These are phyloP conservation scores for Holothuria scabra DNA, from an alignment of 53 echinoderm and acorn worm genomes.

Conservation along the genomic window DNA sequence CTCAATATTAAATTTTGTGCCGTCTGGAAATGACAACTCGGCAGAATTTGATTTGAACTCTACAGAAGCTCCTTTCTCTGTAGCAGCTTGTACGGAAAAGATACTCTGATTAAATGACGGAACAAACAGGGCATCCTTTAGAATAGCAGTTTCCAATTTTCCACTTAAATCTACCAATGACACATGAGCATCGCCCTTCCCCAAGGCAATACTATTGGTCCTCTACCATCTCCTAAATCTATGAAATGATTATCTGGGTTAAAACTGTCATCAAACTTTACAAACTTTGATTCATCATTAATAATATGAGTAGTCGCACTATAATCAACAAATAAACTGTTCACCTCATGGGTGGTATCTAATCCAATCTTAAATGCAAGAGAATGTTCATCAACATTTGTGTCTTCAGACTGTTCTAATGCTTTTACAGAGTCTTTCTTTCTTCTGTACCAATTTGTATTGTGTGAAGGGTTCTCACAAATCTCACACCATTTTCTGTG, in stretches of 20 bases:
- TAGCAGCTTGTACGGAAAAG: no score
- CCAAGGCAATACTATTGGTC: slow-evolving; percentile 20
- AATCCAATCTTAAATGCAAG: slow-evolving; percentile 6
- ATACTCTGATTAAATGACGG: no score
- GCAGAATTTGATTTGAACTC: no score
- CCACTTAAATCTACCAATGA: no score
- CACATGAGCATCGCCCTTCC: slow-evolving; percentile 18
- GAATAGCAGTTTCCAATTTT: no score
- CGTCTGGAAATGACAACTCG: slow-evolving; percentile 9
- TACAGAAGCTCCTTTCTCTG: no score
- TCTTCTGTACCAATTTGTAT: slow-evolving; percentile 35
- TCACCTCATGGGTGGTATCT: slow-evolving; percentile 11
- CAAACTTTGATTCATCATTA: no score
- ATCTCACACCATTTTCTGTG: slow-evolving; percentile 8
- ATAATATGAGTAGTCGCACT: no score
- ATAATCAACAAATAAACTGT: slow-evolving; percentile 23
- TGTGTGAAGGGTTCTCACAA: background rate
- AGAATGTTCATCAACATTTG: background rate
- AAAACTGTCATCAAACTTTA: slow-evolving; percentile 38
- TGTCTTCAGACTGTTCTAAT: background rate
- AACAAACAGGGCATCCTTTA: no score
- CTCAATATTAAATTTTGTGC: slow-evolving; percentile 31
- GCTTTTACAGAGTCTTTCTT: slow-evolving; percentile 19
- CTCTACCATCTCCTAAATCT: no score
- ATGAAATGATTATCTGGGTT: no score